phyloP scores from a whole-genome alignment of 2,888 invertebrate genomes.

The Drosophila fungiperda region DNA sequence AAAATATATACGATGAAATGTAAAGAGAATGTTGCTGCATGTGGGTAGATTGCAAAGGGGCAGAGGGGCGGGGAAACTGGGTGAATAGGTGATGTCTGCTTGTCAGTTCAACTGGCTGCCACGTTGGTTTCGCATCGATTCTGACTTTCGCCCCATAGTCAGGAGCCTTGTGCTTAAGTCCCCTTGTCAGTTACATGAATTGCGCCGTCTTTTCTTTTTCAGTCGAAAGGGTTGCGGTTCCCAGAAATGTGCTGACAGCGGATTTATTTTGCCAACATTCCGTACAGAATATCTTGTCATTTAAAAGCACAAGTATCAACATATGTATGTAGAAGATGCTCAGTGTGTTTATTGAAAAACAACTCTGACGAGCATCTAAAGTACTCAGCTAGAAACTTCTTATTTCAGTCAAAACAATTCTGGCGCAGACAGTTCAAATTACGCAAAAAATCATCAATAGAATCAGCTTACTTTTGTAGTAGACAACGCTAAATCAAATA shows the following conservation, averaged over 20 bases:
- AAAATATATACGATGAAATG: slow-evolving; percentile 6
- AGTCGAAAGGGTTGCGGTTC: slow-evolving; percentile 25
- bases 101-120: slow-evolving; percentile 61
- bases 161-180: slow-evolving; percentile 33
- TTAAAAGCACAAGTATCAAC: slow-evolving; percentile 30
- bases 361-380: slow-evolving; percentile 14
- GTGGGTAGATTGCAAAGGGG: neutral
- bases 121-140: slow-evolving; percentile 65
- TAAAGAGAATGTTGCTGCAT: neutral
- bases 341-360: slow-evolving; percentile 7
- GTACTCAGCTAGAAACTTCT: neutral
- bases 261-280: slow-evolving; percentile 34
- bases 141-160: slow-evolving; percentile 36
- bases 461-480: neutral
- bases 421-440: neutral
- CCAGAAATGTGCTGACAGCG: slow-evolving; percentile 49
- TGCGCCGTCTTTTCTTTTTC: slow-evolving; percentile 4
- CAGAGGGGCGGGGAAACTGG: neutral
- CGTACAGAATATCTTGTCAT: slow-evolving; percentile 21
- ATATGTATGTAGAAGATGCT: neutral
- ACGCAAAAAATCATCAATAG: neutral
- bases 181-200: slow-evolving; percentile 32
- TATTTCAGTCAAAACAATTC: slow-evolving; percentile 6
- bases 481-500: neutral
- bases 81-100: neutral